Conservation (phyloP, 2,797 vertebrate species). For the Sorex maritimensis region DNA sequence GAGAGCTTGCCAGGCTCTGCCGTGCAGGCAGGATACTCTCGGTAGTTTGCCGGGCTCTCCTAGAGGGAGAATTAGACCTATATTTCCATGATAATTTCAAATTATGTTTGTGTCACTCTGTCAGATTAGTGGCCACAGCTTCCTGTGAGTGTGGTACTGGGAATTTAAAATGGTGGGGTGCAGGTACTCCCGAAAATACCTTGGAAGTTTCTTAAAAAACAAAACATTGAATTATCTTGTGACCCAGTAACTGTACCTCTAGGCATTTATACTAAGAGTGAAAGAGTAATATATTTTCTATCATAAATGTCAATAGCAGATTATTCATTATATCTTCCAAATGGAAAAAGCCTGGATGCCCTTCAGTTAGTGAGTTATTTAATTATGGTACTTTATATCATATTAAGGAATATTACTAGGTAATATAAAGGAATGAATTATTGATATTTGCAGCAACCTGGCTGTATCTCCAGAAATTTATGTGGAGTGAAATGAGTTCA, state of each 20-base stretch:
- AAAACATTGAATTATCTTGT: neutral
- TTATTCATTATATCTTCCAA: conserved; percentile 32
- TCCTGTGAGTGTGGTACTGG: neutral
- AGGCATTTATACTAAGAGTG: conserved; percentile 37
- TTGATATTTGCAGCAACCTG: neutral
- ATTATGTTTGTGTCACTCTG: neutral
- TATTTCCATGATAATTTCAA: too few relatives aligned
- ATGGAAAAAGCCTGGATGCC: neutral
- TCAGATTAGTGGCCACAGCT: neutral
- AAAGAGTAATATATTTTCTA: conserved; percentile 33
- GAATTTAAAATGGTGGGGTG: neutral
- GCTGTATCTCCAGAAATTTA: conserved; percentile 1
- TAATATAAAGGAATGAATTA: conserved; percentile 9
- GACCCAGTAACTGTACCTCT: neutral
- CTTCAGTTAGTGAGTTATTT: conserved; percentile 10
- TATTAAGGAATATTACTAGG: neutral
- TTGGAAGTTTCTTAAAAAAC: conserved; percentile 19
- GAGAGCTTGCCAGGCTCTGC: too few relatives aligned
- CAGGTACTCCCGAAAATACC: neutral
- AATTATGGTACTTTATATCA: neutral
- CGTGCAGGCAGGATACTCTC: too few relatives aligned
- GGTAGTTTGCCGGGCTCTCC: too few relatives aligned
- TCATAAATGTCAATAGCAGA: neutral
- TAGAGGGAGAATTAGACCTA: too few relatives aligned
- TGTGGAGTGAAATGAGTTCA: conserved; percentile 42